Conservation (phyloP, 2,113 vertebrate species). For the Hippocampus mohnikei region DNA sequence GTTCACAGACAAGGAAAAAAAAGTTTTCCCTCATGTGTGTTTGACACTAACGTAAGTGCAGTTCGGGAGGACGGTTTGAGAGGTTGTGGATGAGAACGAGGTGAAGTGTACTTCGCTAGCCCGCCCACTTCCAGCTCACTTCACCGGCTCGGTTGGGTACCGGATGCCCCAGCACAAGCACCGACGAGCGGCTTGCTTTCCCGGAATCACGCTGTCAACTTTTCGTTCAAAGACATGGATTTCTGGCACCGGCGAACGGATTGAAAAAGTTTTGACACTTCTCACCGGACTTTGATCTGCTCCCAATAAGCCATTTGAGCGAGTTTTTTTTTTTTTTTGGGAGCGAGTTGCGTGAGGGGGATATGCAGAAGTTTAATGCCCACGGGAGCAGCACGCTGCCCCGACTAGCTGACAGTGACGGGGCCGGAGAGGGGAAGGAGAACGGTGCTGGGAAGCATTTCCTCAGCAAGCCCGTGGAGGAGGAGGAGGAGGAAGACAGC, state of each 20-base stretch:
- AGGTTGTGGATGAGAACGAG: slow-evolving; percentile 2
- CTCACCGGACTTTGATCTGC: neutral
- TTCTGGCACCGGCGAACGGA: slow-evolving; percentile 43
- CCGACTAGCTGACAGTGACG: slow-evolving; percentile 62
- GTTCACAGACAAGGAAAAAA: neutral
- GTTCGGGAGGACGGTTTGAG: neutral
- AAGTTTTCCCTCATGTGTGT: neutral
- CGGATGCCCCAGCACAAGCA: slow-evolving; percentile 1
- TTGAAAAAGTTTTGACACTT: slow-evolving; percentile 24
- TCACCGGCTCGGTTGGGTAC: neutral
- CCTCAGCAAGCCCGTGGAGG: slow-evolving; percentile 32
- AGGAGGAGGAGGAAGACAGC: slow-evolving; percentile 29
- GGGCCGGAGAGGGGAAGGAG: slow-evolving; percentile 61
- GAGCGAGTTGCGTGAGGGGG: neutral
- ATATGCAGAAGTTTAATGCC: slow-evolving; percentile 70
- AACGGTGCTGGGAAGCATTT: slow-evolving; percentile 70
- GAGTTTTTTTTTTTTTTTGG: neutral
- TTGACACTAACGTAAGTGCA: neutral
- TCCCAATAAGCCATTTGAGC: neutral
- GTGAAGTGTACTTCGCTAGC: neutral
- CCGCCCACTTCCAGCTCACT: neutral
- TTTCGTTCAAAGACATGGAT: slow-evolving; percentile 49
- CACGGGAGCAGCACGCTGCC: slow-evolving; percentile 53
- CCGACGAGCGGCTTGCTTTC: slow-evolving; percentile 1
- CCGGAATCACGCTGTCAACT: slow-evolving; percentile 46